Percentiles rank a stretch among this genome's conserved stretches.
These are phyloP conservation scores for Azorinus chamasolen DNA, from an alignment of 2,888 invertebrate genomes.

Conservation along the genomic window DNA sequence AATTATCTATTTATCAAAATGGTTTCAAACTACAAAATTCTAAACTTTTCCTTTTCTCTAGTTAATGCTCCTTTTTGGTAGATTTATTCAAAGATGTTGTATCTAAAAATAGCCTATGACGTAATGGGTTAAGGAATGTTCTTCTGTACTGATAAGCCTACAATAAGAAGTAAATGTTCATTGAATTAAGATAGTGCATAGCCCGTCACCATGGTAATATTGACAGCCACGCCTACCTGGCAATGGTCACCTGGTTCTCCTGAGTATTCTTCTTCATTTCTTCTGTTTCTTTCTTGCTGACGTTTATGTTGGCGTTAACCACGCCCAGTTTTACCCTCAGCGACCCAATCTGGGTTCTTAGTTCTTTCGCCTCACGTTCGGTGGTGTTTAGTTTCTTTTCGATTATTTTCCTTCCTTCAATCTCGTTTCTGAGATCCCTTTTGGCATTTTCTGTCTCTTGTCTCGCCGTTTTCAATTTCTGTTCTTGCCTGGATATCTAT, in stretches of 20 bases:
- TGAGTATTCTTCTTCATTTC: constrained; percentile 41
- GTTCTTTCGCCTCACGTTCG: constrained; percentile 47
- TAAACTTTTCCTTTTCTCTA: too few relatives aligned
- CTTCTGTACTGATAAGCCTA: too few relatives aligned
- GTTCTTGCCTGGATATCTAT: constrained; percentile 49
- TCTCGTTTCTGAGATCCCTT: constrained; percentile 42
- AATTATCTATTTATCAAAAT: too few relatives aligned
- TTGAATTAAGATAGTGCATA: too few relatives aligned
- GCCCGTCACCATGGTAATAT: too few relatives aligned
- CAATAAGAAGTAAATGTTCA: too few relatives aligned
- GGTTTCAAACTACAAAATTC: too few relatives aligned
- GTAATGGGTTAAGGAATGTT: too few relatives aligned
- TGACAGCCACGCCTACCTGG: constrained; percentile 40
- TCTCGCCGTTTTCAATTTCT: constrained; percentile 32
- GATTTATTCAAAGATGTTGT: too few relatives aligned
- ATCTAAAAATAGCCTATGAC: too few relatives aligned
- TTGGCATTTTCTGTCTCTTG: constrained; percentile 45
- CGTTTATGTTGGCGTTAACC: constrained; percentile 58
- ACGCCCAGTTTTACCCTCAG: constrained; percentile 56
- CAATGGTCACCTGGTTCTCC: constrained; percentile 54
- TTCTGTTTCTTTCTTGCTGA: constrained; percentile 53
- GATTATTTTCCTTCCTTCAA: constrained; percentile 42
- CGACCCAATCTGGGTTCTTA: constrained; percentile 32
- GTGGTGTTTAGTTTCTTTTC: constrained; percentile 39
- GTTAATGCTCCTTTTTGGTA: too few relatives aligned